Percentiles rank a stretch among this genome's conserved stretches.
These are phyloP conservation scores for Pelecanoides urinatrix DNA, from an alignment of 2,113 vertebrate species.

Conservation along the genomic window DNA sequence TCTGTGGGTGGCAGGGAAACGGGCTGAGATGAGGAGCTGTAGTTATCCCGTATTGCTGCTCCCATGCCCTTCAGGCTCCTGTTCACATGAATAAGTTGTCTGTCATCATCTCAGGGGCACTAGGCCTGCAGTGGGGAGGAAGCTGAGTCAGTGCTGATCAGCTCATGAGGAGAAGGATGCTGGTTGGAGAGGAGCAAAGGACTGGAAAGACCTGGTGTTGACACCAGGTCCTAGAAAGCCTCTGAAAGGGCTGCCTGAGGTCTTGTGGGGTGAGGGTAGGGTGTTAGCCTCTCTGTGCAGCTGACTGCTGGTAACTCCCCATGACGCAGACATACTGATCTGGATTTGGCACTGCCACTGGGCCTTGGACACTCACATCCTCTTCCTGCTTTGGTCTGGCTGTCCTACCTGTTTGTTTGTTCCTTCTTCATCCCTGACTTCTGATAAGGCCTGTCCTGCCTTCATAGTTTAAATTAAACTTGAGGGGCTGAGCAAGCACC, in stretches of 20 bases:
- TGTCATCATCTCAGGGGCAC: rapidly evolving
- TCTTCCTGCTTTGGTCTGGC: not conserved
- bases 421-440: not conserved
- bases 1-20: rapidly evolving
- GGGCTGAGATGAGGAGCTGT: not conserved
- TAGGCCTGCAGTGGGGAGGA: not conserved
- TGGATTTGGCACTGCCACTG: not conserved
- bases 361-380: not conserved
- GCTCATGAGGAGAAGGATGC: not conserved
- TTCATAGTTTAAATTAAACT: not conserved
- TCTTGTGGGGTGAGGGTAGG: not conserved
- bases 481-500: not conserved
- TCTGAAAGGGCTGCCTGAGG: not conserved
- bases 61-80: not conserved
- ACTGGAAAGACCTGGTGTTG: not conserved
- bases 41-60: rapidly evolving
- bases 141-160: not conserved
- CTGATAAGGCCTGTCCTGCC: not conserved
- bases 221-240: not conserved
- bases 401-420: not conserved
- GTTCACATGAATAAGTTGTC: rapidly evolving
- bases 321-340: not conserved
- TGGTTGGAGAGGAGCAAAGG: not conserved
- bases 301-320: not conserved
- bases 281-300: not conserved